phyloP scores from a whole-genome alignment of 2,888 invertebrate species.

The Drosophila tanythrix region DNA sequence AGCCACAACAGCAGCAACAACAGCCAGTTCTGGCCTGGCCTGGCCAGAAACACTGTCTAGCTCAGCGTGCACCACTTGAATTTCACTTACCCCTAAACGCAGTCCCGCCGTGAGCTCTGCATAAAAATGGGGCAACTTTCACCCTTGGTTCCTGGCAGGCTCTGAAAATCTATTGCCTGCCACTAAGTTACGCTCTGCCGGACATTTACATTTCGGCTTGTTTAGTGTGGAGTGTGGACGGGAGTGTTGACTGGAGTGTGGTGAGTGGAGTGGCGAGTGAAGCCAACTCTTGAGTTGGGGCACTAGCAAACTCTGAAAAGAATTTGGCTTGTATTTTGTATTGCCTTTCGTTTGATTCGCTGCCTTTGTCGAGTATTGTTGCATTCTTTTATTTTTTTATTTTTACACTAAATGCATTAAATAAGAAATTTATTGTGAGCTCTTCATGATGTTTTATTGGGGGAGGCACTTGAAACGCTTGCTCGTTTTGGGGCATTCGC shows the following conservation, averaged over 20 bases:
- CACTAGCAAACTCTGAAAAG: slow-evolving; percentile 9
- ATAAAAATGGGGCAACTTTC: slow-evolving; percentile 68
- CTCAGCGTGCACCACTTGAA: slow-evolving; percentile 78
- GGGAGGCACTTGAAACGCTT: slow-evolving; percentile 40
- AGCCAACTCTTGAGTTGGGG: slow-evolving; percentile 13
- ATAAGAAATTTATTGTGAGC: slow-evolving; percentile 77
- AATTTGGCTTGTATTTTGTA: slow-evolving; percentile 35
- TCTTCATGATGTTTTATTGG: slow-evolving; percentile 63
- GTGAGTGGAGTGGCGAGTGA: background rate
- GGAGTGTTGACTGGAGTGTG: background rate
- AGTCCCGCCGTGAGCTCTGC: slow-evolving; percentile 25
- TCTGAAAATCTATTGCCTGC: slow-evolving; percentile 76
- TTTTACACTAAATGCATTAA: slow-evolving; percentile 78
- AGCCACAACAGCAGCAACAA: background rate
- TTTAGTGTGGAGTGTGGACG: slow-evolving; percentile 11
- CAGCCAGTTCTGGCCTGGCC: slow-evolving; percentile 35
- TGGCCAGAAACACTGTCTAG: slow-evolving; percentile 65
- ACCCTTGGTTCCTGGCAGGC: slow-evolving; percentile 52
- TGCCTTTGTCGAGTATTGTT: slow-evolving; percentile 47
- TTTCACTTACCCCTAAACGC: slow-evolving; percentile 67
- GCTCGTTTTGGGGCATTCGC: background rate
- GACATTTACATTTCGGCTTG: slow-evolving; percentile 79
- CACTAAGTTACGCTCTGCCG: slow-evolving; percentile 82
- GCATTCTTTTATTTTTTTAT: slow-evolving; percentile 41
- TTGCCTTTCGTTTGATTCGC: slow-evolving; percentile 41